Percentiles rank a stretch among this genome's conserved stretches.
These are phyloP conservation scores for Folsomia manolachei DNA, from an alignment of 2,888 invertebrate species.

Conservation along the genomic window DNA sequence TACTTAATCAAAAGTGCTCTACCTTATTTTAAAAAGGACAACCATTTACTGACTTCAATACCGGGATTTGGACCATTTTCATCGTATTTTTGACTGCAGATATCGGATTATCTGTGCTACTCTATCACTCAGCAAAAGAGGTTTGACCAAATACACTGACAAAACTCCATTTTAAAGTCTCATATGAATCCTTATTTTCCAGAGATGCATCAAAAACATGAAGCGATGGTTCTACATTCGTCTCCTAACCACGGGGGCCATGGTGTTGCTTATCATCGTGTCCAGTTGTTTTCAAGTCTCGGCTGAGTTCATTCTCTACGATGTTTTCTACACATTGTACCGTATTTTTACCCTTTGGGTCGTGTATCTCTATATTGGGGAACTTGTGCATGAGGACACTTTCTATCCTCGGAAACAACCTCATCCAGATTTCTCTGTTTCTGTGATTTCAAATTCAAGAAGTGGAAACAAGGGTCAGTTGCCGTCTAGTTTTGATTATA, in stretches of 20 bases:
- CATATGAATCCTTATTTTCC: too few relatives aligned
- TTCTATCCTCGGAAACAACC: conserved; percentile 12
- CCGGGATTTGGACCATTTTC: conserved; percentile 42
- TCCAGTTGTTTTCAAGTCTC: conserved; percentile 41
- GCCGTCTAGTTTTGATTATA: neutral
- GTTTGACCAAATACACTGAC: conserved; percentile 19
- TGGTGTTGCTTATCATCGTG: conserved; percentile 34
- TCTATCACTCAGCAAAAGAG: conserved; percentile 32
- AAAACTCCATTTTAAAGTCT: too few relatives aligned
- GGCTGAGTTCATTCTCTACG: conserved; percentile 35
- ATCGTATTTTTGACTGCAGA: conserved; percentile 39
- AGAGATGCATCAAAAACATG: conserved; percentile 39
- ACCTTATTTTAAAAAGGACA: conserved; percentile 1
- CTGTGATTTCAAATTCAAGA: neutral
- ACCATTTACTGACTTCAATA: conserved; percentile 20
- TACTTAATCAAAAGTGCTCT: too few relatives aligned
- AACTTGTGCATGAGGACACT: conserved; percentile 32
- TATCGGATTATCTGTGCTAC: conserved; percentile 35
- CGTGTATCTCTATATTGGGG: conserved; percentile 38
- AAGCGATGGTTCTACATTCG: conserved; percentile 47
- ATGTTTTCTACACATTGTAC: conserved; percentile 41
- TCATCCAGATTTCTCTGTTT: neutral
- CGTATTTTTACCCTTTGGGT: conserved; percentile 44
- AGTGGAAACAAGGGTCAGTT: neutral
- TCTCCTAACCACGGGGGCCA: conserved; percentile 26